Evolutionary conservation across 2,888 invertebrate genomes (phyloP).

Genomic region (Blastobasis adustella): DNA sequence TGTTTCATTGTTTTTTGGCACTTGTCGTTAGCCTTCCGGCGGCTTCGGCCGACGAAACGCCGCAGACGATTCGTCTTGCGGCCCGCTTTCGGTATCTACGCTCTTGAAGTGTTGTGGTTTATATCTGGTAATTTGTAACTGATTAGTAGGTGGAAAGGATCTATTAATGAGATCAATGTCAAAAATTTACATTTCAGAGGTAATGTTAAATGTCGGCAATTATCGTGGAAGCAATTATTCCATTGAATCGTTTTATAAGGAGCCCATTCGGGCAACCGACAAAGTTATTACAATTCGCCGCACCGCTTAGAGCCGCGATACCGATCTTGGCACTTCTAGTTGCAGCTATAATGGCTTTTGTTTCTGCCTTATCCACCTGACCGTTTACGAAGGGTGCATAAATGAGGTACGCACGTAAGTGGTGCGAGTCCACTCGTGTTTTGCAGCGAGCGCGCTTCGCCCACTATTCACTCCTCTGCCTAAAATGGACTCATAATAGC

Average conservation of each 20-base stretch:
- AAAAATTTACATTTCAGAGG: no score
- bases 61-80: no score
- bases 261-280: no score
- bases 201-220: no score
- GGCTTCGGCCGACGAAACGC: background rate
- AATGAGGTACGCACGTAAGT: constrained; percentile 47
- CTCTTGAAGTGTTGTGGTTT: no score
- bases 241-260: no score
- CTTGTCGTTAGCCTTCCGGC: constrained; percentile 29
- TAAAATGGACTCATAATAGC: constrained; percentile 71
- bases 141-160: no score
- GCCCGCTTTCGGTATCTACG: no score
- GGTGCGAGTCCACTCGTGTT: constrained; percentile 18
- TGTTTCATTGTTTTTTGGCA: constrained; percentile 41
- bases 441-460: constrained; percentile 14
- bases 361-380: constrained; percentile 52
- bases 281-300: no score
- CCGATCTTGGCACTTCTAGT: constrained; percentile 6
- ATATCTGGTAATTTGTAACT: no score
- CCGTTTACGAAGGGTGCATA: constrained; percentile 69
- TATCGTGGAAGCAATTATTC: no score
- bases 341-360: constrained; percentile 23
- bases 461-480: constrained; percentile 58
- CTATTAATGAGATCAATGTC: no score
- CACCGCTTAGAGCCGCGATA: background rate